phyloP scores from a whole-genome alignment of 2,113 vertebrate genomes.

The Columbina picui region DNA sequence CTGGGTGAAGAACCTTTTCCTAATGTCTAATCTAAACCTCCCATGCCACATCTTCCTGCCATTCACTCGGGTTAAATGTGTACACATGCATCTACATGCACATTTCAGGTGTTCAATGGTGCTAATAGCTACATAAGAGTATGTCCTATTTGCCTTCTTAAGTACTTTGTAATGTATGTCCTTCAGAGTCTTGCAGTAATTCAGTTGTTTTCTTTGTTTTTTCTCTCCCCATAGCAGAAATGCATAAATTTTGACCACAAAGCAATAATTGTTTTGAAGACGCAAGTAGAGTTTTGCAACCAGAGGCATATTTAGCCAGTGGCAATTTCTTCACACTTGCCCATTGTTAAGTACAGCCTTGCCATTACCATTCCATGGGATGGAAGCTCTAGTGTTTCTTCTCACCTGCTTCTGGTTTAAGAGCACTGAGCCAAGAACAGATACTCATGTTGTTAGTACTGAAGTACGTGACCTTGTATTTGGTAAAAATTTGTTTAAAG shows the following conservation, averaged over 20 bases:
- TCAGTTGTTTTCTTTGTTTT: not conserved
- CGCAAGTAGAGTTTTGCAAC: not conserved
- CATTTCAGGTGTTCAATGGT: not conserved
- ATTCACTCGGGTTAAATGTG: not conserved
- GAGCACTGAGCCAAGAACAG: not conserved
- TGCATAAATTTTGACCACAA: not conserved
- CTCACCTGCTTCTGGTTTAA: not conserved
- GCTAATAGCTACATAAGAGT: not conserved
- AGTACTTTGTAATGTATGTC: not conserved
- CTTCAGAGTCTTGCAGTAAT: not conserved
- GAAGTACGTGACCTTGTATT: not conserved
- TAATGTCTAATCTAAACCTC: no score
- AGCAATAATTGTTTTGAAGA: not conserved
- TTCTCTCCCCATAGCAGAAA: not conserved
- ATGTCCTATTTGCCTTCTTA: not conserved
- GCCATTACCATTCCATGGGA: not conserved
- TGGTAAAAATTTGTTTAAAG: not conserved
- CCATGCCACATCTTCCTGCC: no score
- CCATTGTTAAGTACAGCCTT: not conserved
- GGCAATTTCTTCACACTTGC: not conserved
- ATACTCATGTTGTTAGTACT: not conserved
- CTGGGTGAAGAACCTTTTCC: no score
- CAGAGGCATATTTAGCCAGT: not conserved
- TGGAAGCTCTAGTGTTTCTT: not conserved
- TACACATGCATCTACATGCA: fast-evolving